Conservation (phyloP, 2,797 vertebrate species). For the Karalla daura region DNA sequence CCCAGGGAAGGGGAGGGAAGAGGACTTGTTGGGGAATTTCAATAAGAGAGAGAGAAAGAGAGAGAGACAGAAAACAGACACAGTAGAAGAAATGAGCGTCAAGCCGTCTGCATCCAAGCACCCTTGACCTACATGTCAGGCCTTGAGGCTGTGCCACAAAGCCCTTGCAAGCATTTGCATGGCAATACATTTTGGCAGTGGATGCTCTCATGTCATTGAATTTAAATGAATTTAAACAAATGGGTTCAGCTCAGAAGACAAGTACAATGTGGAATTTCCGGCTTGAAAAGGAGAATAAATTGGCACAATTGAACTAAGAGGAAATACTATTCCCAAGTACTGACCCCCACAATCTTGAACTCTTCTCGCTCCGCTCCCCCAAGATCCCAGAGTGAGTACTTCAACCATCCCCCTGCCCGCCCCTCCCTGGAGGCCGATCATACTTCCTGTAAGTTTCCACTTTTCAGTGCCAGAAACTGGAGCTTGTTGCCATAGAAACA, state of each 20-base stretch:
- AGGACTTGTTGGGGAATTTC: conserved; percentile 39
- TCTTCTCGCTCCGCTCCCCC: conserved; percentile 6
- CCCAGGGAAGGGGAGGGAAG: conserved; percentile 10
- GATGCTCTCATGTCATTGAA: conserved; percentile 58
- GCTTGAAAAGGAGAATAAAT: conserved; percentile 7
- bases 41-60: conserved; percentile 12
- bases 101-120: conserved; percentile 53
- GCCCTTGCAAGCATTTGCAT: conserved; percentile 55
- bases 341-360: conserved; percentile 24
- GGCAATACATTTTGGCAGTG: conserved; percentile 54
- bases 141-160: conserved; percentile 48
- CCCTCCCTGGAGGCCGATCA: conserved; percentile 76
- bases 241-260: conserved; percentile 15
- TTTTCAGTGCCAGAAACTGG: conserved; percentile 83
- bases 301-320: background rate
- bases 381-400: conserved; percentile 24
- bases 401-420: conserved; percentile 34
- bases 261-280: conserved; percentile 18
- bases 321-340: background rate
- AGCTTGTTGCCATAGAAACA: conserved; percentile 88
- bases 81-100: conserved; percentile 53
- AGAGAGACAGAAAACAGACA: conserved; percentile 39
- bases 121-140: conserved; percentile 66
- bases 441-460: conserved; percentile 84
- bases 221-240: conserved; percentile 57